Evolutionary conservation across 2,888 invertebrate species (phyloP).

Genomic region (Conomelus anceps): DNA sequence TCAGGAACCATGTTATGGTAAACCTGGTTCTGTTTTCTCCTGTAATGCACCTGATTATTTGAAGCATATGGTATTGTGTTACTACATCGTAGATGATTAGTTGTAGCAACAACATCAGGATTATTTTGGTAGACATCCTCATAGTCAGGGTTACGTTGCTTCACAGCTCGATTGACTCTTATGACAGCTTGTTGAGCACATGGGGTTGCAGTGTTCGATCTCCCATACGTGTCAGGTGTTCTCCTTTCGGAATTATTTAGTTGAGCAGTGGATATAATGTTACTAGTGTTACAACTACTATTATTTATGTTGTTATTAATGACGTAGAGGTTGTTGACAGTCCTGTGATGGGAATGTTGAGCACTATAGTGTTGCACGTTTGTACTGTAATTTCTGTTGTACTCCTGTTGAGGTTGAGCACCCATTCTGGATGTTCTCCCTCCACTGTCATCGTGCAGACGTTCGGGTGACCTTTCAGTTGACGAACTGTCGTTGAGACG

Average conservation of each 20-base stretch:
- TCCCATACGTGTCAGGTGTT: conserved; percentile 76
- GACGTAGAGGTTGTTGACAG: neutral
- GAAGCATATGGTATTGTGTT: conserved; percentile 3
- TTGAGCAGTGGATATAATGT: conserved; percentile 7
- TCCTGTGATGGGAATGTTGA: conserved; percentile 20
- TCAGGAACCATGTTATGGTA: neutral
- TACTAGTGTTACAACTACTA: neutral
- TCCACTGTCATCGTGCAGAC: conserved; percentile 12
- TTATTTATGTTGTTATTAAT: neutral
- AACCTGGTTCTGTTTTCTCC: neutral
- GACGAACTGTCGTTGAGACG: conserved; percentile 54
- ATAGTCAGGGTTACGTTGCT: conserved; percentile 29
- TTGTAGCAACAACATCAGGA: conserved; percentile 6
- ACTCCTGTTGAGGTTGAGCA: conserved; percentile 4
- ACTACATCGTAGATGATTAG: conserved; percentile 11
- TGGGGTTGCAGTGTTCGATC: conserved; percentile 44
- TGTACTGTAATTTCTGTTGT: conserved; percentile 5
- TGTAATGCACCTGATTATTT: conserved; percentile 17
- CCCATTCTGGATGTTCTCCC: conserved; percentile 17
- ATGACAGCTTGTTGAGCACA: conserved; percentile 14
- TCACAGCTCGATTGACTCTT: conserved; percentile 20
- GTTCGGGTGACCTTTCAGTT: conserved; percentile 29
- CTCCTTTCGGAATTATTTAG: conserved; percentile 53
- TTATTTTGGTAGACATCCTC: conserved; percentile 30
- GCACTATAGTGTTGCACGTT: conserved; percentile 14